Conservation (phyloP, 2,113 vertebrate genomes). For the Indicator indicator region DNA sequence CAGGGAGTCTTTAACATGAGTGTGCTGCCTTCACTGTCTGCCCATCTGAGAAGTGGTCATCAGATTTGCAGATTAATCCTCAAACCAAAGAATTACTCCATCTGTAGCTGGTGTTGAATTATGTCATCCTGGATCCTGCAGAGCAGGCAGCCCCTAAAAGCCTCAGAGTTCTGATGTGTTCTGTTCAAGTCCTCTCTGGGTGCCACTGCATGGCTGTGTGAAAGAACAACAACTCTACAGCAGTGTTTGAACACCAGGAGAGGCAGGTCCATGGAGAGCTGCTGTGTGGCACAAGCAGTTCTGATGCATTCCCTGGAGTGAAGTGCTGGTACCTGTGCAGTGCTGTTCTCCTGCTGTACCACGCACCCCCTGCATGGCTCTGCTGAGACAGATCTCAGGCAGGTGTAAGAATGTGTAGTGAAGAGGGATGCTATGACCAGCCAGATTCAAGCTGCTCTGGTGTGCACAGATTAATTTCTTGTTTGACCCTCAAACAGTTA, state of each 20-base stretch:
- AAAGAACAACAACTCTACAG: neutral
- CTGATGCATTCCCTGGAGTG: neutral
- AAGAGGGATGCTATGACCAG: neutral
- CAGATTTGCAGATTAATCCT: neutral
- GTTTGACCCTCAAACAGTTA: slow-evolving; percentile 33
- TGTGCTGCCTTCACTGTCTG: neutral
- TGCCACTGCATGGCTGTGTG: neutral
- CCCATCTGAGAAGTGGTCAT: neutral
- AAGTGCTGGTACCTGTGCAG: neutral
- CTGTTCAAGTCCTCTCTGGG: neutral
- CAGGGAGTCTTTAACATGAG: neutral
- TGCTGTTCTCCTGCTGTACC: neutral
- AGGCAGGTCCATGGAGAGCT: neutral
- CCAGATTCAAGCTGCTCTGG: neutral
- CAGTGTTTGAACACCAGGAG: neutral
- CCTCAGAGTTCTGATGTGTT: neutral
- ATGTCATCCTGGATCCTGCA: neutral
- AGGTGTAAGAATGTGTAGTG: slow-evolving; percentile 21
- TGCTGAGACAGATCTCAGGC: slow-evolving; percentile 42
- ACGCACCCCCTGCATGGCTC: slow-evolving; percentile 30
- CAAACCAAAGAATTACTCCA: neutral
- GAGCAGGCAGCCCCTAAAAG: neutral
- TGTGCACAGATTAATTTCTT: slow-evolving; percentile 11
- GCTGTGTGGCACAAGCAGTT: neutral
- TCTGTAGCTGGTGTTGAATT: neutral